Evolutionary conservation across 2,888 invertebrate species (phyloP), one percentile per base, ranked within the genome.

Genomic region (Rhyacophila evoluta): DNA sequence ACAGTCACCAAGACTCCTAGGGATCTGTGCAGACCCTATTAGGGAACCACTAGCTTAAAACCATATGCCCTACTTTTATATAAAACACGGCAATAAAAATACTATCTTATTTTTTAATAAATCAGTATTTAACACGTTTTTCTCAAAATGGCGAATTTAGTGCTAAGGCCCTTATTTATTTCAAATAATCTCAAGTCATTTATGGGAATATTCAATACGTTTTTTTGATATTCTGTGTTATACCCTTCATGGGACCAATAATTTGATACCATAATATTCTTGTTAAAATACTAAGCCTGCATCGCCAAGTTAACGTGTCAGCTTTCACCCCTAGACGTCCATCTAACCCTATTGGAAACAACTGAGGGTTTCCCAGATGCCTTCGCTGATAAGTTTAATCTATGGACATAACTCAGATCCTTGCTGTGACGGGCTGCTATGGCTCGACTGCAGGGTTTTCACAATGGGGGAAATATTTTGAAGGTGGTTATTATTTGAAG

Each of bases 311-410:
- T 55, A 55, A 55, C 25, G 55, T 55, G 55, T 55, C 55, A 55
- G 55, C 25, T 19, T 55, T 19, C 55, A 19, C 55, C 55, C 55
- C 55, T 55, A 25, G 55, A 55, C 55, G 55, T 55, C 55, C 25
- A 55, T 55, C 6, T 19, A 55, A 25, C 55, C 55, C 55, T 10
- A 55, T 55, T 55, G 55, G 55, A 55, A 55, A 19, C 55, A 10
- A 55, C 55, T 2, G 55, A 55, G 55, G 55, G 55, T 25, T 55
- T 55, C 55, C 25, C 55, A 55, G 55, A 55, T 55, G 55, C 55
- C 83, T 69, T 84, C 82, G 84, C 84, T 87, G 89, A 89, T 89
- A 89, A 87, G 88, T 88, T 89, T 89, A 88, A 89, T 89, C 89
- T 88, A 86, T 85, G 85, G 85, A 85, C 85, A 86, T 87, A 86